Percentiles rank a stretch among this genome's conserved stretches.
phyloP scores from a whole-genome alignment of 2,888 invertebrate species.

The Bhutanitis thaidina region DNA sequence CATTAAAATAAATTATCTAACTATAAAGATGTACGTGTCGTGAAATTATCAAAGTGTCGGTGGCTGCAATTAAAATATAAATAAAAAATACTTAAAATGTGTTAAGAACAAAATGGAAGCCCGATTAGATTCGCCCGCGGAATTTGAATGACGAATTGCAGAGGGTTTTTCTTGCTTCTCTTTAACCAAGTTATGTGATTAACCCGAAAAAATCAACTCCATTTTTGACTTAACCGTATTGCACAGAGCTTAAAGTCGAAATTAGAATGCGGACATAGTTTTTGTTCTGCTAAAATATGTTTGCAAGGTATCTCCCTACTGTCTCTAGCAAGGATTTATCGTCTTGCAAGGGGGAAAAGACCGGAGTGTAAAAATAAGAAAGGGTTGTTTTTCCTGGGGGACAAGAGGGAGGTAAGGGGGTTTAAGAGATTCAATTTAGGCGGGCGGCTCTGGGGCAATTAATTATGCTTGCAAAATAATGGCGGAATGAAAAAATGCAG shows the following conservation, averaged over 20 bases:
- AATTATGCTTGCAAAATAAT: conserved; percentile 64
- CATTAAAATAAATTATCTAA: too few species aligned
- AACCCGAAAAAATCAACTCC: neutral
- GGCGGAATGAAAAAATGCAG: conserved; percentile 40
- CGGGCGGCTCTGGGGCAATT: conserved; percentile 61
- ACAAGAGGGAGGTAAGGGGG: conserved; percentile 46
- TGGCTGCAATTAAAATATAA: too few species aligned
- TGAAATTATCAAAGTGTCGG: too few species aligned
- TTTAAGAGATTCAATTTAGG: conserved; percentile 72
- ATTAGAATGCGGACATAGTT: conserved; percentile 3
- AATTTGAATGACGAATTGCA: conserved; percentile 77
- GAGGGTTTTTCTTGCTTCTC: conserved; percentile 74
- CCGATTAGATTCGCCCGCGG: conserved; percentile 65
- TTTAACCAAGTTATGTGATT: conserved; percentile 26
- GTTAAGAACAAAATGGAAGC: conserved; percentile 63
- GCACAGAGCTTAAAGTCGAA: conserved; percentile 1
- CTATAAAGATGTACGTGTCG: too few species aligned
- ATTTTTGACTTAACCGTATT: conserved; percentile 20
- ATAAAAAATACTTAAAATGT: conserved; percentile 44
- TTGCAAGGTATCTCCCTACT: conserved; percentile 69
- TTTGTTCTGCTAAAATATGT: conserved; percentile 26
- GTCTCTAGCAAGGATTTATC: conserved; percentile 78
- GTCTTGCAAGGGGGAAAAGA: conserved; percentile 68
- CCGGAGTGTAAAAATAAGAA: conserved; percentile 72
- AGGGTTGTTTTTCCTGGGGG: conserved; percentile 76